Conservation (phyloP, 2,797 vertebrate species). For the Darevskia mixta region DNA sequence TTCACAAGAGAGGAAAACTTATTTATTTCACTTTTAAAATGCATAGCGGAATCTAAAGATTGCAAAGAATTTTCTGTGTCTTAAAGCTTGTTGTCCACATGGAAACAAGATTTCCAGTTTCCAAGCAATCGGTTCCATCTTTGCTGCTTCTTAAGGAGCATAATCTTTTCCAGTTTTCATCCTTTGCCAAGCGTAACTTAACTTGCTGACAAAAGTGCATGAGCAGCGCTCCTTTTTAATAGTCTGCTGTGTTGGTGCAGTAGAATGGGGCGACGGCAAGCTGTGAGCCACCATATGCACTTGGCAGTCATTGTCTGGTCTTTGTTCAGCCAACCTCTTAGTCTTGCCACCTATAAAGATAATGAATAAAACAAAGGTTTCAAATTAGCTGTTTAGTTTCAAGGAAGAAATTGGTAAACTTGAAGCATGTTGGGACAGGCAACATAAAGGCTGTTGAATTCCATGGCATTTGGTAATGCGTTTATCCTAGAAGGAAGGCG, state of each 20-base stretch:
- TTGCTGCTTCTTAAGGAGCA: slow-evolving; percentile 58
- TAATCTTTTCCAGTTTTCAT: slow-evolving; percentile 72
- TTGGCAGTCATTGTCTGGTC: slow-evolving; percentile 80
- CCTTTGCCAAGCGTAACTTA: slow-evolving; percentile 78
- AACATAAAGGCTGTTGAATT: slow-evolving; percentile 52
- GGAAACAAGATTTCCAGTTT: slow-evolving; percentile 59
- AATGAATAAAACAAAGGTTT: slow-evolving; percentile 76
- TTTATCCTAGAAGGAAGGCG: slow-evolving; percentile 36
- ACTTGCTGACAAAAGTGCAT: slow-evolving; percentile 79
- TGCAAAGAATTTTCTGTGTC: slow-evolving; percentile 28
- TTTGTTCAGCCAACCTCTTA: slow-evolving; percentile 80
- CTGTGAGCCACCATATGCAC: slow-evolving; percentile 82
- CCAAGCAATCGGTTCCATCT: slow-evolving; percentile 69
- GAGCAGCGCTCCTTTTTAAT: slow-evolving; percentile 79
- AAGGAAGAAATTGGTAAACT: slow-evolving; percentile 65
- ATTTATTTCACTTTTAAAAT: slow-evolving; percentile 37
- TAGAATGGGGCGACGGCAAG: slow-evolving; percentile 77
- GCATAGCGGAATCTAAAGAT: slow-evolving; percentile 48
- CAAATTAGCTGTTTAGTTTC: slow-evolving; percentile 72
- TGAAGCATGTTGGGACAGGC: slow-evolving; percentile 43
- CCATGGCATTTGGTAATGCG: slow-evolving; percentile 35
- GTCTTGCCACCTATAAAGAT: slow-evolving; percentile 79
- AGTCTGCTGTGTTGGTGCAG: slow-evolving; percentile 78
- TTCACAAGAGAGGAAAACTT: neutral
- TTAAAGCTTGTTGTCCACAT: slow-evolving; percentile 42